Conservation (phyloP, 2,113 vertebrate species). For the Megaceryle torquata region DNA sequence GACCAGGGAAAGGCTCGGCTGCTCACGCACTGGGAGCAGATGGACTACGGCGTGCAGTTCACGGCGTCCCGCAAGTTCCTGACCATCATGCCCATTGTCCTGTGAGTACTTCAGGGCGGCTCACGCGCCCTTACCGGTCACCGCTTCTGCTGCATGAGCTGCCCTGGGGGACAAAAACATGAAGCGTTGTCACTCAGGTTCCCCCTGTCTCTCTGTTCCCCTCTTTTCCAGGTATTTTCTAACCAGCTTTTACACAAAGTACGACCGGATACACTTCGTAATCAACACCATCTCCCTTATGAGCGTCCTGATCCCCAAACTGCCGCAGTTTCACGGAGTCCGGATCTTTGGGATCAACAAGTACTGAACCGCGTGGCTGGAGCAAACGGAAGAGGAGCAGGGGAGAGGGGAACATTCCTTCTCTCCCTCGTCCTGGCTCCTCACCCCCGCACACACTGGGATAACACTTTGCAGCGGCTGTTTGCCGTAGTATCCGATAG, state of each 20-base stretch:
- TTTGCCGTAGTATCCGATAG: constrained; percentile 30
- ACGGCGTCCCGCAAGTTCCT: constrained; percentile 95
- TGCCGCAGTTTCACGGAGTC: constrained; percentile 81
- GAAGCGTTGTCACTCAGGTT: not conserved
- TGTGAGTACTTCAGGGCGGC: constrained; percentile 77
- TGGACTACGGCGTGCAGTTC: constrained; percentile 97
- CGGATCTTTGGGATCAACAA: constrained; percentile 85
- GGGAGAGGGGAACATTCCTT: not conserved
- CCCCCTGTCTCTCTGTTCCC: not conserved
- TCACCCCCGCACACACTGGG: not conserved
- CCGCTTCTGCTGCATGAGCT: rapidly evolving
- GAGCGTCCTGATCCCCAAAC: constrained; percentile 82
- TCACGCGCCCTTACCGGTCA: rapidly evolving
- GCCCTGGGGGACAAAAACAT: rapidly evolving
- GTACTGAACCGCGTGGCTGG: constrained; percentile 67
- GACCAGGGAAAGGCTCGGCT: constrained; percentile 94
- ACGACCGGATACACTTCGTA: constrained; percentile 79
- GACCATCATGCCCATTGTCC: constrained; percentile 94
- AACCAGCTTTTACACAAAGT: constrained; percentile 85
- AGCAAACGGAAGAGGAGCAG: not conserved
- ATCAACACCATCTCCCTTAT: constrained; percentile 83
- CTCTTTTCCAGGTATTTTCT: constrained; percentile 76
- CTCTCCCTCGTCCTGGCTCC: not conserved
- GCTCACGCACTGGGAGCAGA: constrained; percentile 97
- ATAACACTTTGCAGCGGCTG: constrained; percentile 27